Conservation (phyloP, 2,888 invertebrate genomes). For the Chironomus riparius region DNA sequence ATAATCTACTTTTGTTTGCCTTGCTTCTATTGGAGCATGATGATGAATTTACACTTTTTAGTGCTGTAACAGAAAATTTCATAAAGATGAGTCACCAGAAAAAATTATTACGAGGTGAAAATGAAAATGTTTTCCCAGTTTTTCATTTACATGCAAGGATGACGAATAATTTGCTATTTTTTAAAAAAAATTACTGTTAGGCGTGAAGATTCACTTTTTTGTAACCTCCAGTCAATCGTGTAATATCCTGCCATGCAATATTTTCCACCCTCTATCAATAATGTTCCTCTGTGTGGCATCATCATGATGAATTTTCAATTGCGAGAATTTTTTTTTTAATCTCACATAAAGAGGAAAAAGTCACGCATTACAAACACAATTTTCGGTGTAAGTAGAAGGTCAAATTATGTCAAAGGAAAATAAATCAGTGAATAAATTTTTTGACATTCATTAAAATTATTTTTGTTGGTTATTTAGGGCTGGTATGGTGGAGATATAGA, state of each 20-base stretch:
- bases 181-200: not conserved
- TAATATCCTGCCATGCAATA: not conserved
- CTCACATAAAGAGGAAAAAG: not conserved
- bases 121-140: not conserved
- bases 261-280: too few relatives aligned
- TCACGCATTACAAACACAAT: not conserved
- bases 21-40: not conserved
- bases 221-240: not conserved
- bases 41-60: not conserved
- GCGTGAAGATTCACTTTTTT: not conserved
- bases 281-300: not conserved
- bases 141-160: not conserved
- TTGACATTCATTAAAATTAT: too few relatives aligned
- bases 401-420: not conserved
- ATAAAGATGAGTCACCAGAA: not conserved
- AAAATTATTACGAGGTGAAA: not conserved
- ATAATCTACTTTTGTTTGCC: conserved; percentile 16
- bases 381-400: not conserved
- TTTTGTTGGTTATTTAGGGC: too few relatives aligned
- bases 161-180: not conserved
- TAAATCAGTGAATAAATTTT: not conserved
- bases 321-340: not conserved
- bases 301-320: not conserved
- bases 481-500: too few relatives aligned
- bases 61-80: not conserved